Conservation (phyloP, 2,797 vertebrate genomes). For the Cuculus canorus region DNA sequence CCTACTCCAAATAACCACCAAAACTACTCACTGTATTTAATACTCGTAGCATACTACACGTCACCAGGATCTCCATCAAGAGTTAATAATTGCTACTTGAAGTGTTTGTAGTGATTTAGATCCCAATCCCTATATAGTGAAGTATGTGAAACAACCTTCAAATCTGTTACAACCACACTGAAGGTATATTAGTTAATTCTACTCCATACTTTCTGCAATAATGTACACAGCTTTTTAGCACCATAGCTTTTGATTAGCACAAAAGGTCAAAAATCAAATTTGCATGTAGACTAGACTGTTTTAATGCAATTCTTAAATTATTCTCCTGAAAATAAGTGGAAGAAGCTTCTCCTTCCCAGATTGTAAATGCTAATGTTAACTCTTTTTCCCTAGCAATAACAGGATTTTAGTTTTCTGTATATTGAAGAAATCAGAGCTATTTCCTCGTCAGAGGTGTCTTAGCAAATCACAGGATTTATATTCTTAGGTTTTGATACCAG, state of each 20-base stretch:
- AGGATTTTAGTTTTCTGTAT: background rate
- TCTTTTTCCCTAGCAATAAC: slow-evolving; percentile 51
- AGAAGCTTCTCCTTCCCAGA: slow-evolving; percentile 45
- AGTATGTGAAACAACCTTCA: slow-evolving; percentile 47
- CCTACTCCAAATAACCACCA: background rate
- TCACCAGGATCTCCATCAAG: background rate
- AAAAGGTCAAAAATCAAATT: slow-evolving; percentile 74
- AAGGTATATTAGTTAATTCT: slow-evolving; percentile 56
- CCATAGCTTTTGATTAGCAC: slow-evolving; percentile 66
- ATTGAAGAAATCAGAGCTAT: slow-evolving; percentile 41
- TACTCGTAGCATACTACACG: background rate
- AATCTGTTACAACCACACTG: background rate
- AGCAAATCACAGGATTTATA: slow-evolving; percentile 67
- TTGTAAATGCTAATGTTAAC: slow-evolving; percentile 51
- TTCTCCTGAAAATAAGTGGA: slow-evolving; percentile 59
- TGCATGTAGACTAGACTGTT: slow-evolving; percentile 70
- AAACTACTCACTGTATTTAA: background rate
- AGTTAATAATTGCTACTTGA: slow-evolving; percentile 23
- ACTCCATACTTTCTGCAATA: slow-evolving; percentile 43
- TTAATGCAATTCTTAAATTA: slow-evolving; percentile 68
- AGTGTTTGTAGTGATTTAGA: slow-evolving; percentile 35
- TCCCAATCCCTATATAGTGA: background rate
- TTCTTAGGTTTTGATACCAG: slow-evolving; percentile 57
- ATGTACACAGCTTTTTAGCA: slow-evolving; percentile 61
- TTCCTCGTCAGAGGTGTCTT: slow-evolving; percentile 46